Evolutionary conservation across 2,888 invertebrate species (phyloP), one percentile per base, ranked within the genome.

Genomic region (Ariolimax columbianus): DNA sequence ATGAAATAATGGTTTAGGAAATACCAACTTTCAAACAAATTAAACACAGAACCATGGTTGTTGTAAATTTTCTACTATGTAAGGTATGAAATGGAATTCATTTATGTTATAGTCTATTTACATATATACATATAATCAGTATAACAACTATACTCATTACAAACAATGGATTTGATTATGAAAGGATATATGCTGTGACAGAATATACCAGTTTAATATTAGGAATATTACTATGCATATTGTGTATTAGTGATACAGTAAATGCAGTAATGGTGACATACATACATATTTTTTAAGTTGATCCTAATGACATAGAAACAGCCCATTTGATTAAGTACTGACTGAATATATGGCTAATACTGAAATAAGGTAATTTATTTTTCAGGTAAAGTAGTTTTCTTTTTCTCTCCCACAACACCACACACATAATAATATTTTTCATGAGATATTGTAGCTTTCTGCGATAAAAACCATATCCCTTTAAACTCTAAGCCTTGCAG

Each of bases 81-180:
- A 51, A 33, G 75, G 51, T 75, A 75, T 51, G 75, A 75, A 75
- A 51, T 33, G 75, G 75, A 75, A 75, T 51, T 75, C 51, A 43
- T 73, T 43, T 43, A 30, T 51, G n/a, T 30, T 47, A 17, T n/a
- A 9, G 4, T 75, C 17, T 55, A 75, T 51, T 51, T 75, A 75
- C 51, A 75, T 75, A 75, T 75, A 33, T 75, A 75, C 75, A 75
- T 17, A 43, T 40, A 40, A 43, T 38, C 23, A 51, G 51, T 51
- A 33, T 30, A 75, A 36, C 47, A 17, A 30, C 30, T 75, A 75
- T 19, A 75, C 75, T n/a, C 51, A 47, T 33, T 30, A 51, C 33
- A 75, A 33, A 23, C 51, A 51, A 33, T 51, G 17, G 6, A 19
- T 75, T 19, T 75, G 47, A 30, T 33, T 30, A 66, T 38, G 43